Evolutionary conservation across 2,113 vertebrate species (phyloP), one percentile per base, ranked within the genome.

Genomic region (Caloenas nicobarica): DNA sequence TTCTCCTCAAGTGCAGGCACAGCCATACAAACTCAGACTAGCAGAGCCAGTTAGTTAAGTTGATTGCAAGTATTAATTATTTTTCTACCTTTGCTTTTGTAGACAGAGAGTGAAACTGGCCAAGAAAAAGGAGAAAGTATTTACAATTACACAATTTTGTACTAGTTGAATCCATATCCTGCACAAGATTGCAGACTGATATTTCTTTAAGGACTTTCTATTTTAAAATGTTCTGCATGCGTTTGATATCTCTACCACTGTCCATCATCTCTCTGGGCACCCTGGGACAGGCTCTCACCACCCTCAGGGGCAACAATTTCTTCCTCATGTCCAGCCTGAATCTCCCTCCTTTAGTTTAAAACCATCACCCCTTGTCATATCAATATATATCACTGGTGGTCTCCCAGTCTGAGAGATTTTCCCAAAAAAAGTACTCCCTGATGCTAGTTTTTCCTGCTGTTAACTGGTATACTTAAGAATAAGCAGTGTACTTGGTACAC

Each of bases 381-480:
- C 44, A 46, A 46, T 46, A 18, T 46, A 46, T 19, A 19, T 16
- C 19, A 26, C 56, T 56, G 48, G 16, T 10, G 38, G 44, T 61
- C 8, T n/a, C 64, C 13, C 29, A 24, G 13, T 29, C 22, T 26
- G 22, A 62, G 7, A 3, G 2, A 2, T 42, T 73, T 46, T 51
- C 50, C 38, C 66, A 33, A 17, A 13, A 74, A 13, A 74, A 46
- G 8, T 23, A 28, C 66, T 79, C 1, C 0, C 23, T 40, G 57
- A 10, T 48, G n/a, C 5, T 34, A 5, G 2, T 26, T 73, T 89
- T 51, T 31, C n/a, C 53, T 56, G 26, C 44, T 31, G 7, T 53
- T 40, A n/a, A 24, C 18, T 28, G 26, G 10, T 36, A 10, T 34
- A 1, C 31, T 51, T 21, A 46, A 4, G 0, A 2, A 25, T 9